A percentile compares a stretch with the other conserved stretches of the same genome.
phyloP scores from a whole-genome alignment of 2,113 vertebrate species.

The Bubo scandiacus region DNA sequence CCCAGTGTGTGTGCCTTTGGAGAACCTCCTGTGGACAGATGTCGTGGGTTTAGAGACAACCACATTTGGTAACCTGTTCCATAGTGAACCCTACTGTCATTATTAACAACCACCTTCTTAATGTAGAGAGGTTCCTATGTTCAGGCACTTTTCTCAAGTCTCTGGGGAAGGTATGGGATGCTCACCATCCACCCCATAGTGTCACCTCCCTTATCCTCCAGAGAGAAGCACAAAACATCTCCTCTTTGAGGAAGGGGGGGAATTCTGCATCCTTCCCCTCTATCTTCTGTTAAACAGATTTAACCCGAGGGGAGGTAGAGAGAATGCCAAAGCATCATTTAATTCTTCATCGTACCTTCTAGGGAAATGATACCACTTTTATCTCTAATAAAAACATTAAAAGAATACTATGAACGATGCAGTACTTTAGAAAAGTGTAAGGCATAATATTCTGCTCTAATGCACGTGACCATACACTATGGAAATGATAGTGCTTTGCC shows the following conservation, averaged over 20 bases:
- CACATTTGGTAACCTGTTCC: neutral
- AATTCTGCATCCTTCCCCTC: neutral
- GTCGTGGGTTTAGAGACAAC: neutral
- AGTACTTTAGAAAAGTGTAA: neutral
- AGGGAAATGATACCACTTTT: neutral
- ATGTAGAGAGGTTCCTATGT: neutral
- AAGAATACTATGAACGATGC: fast-evolving
- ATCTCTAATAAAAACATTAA: neutral
- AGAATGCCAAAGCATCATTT: neutral
- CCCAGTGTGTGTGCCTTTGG: neutral
- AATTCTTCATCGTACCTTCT: neutral
- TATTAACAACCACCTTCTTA: neutral
- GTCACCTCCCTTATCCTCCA: neutral
- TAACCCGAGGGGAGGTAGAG: neutral
- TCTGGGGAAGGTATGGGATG: neutral
- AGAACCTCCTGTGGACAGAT: neutral
- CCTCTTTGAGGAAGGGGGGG: neutral
- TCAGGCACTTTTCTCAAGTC: neutral
- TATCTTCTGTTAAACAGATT: neutral
- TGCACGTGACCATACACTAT: too few relatives aligned
- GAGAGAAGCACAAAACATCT: fast-evolving
- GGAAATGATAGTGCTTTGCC: neutral
- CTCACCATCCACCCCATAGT: neutral
- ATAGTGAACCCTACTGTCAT: fast-evolving
- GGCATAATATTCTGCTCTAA: neutral